phyloP scores from a whole-genome alignment of 2,113 vertebrate species.

The Aviceda subcristata region DNA sequence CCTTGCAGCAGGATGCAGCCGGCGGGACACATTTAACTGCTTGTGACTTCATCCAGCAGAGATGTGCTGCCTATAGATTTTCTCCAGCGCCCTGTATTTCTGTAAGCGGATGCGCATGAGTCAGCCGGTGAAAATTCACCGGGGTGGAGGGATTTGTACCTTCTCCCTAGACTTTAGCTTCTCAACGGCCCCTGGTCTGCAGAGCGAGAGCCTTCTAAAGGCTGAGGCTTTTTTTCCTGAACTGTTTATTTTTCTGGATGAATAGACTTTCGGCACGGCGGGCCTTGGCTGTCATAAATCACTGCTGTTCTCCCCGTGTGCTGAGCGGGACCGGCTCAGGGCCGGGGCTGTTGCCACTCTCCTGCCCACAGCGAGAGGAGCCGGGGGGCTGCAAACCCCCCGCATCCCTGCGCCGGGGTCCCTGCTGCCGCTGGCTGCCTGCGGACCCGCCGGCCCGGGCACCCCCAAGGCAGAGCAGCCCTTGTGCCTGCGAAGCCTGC shows the following conservation, averaged over 20 bases:
- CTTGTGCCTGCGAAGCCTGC: fast-evolving
- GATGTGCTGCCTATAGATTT: neutral
- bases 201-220: neutral
- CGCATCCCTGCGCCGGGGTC: fast-evolving
- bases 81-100: neutral
- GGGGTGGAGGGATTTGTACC: neutral
- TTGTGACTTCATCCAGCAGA: conserved; percentile 1
- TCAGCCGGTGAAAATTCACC: neutral
- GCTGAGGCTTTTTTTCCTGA: neutral
- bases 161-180: neutral
- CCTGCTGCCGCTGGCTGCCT: neutral
- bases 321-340: neutral
- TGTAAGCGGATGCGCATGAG: neutral
- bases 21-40: neutral
- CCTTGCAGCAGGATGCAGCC: neutral
- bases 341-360: neutral
- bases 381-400: neutral
- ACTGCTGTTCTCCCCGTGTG: neutral
- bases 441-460: neutral
- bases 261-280: neutral
- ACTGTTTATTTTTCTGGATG: conserved; percentile 2
- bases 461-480: neutral
- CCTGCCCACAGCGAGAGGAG: neutral
- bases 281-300: neutral
- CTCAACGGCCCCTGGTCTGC: neutral